Conservation (phyloP, 2,888 invertebrate species). For the Artemia sp. region DNA sequence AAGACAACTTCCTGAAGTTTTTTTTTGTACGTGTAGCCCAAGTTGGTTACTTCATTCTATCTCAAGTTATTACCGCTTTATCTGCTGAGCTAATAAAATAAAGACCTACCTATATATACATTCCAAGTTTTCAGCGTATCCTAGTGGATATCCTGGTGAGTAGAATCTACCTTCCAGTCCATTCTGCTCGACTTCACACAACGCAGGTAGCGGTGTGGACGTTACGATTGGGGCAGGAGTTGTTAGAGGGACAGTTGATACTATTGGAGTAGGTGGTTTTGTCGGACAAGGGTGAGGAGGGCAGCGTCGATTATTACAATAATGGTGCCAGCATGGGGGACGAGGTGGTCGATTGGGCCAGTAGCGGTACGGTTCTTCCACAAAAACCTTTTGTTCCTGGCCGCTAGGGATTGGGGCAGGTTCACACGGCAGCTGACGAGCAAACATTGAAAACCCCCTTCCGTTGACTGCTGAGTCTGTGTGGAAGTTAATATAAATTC, state of each 20-base stretch:
- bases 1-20: no score
- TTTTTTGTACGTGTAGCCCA: no score
- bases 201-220: constrained; percentile 15
- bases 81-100: constrained; percentile 16
- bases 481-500: constrained; percentile 17
- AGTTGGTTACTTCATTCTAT: no score
- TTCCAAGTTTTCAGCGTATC: constrained; percentile 18
- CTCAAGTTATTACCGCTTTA: no score
- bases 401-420: constrained; percentile 17
- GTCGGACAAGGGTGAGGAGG: constrained; percentile 1
- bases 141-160: constrained; percentile 18
- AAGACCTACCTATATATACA: constrained; percentile 18
- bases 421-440: constrained; percentile 21
- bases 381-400: constrained; percentile 6
- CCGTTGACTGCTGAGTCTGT: constrained; percentile 15
- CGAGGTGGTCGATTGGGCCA: constrained; percentile 1
- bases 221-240: constrained; percentile 9
- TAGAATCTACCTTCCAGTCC: constrained; percentile 20
- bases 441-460: constrained; percentile 19
- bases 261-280: constrained; percentile 8
- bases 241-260: not conserved
- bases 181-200: constrained; percentile 16
- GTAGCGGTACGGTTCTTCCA: constrained; percentile 11
- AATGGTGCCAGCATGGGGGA: constrained; percentile 14
- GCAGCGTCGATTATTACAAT: not conserved